Conservation (phyloP, 2,113 vertebrate genomes). For the Scomber japonicus region DNA sequence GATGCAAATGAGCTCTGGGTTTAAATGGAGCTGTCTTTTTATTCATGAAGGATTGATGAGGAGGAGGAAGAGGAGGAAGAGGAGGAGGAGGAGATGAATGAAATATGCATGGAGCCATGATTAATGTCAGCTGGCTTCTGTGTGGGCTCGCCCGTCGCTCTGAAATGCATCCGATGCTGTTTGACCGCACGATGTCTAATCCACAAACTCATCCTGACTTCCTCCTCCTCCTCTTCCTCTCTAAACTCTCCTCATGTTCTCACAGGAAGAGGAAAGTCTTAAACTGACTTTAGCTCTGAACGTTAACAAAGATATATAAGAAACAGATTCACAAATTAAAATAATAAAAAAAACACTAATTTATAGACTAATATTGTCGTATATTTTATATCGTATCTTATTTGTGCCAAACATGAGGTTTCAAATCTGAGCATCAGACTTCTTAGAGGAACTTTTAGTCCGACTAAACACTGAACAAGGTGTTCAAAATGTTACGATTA, state of each 20-base stretch:
- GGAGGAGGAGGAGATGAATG: slow-evolving; percentile 41
- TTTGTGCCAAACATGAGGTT: too few relatives aligned
- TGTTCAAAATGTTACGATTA: too few relatives aligned
- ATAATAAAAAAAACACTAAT: too few relatives aligned
- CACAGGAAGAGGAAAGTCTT: background rate
- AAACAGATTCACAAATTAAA: too few relatives aligned
- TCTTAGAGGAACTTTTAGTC: too few relatives aligned
- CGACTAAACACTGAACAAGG: too few relatives aligned
- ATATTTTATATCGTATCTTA: too few relatives aligned
- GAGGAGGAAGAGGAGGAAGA: background rate
- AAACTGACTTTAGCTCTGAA: too few relatives aligned
- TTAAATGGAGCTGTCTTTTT: slow-evolving; percentile 64
- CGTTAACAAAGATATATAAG: too few relatives aligned
- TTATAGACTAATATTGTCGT: too few relatives aligned
- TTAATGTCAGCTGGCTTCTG: slow-evolving; percentile 29
- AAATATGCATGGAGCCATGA: slow-evolving; percentile 33
- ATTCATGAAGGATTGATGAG: slow-evolving; percentile 75
- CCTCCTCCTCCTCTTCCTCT: too few relatives aligned
- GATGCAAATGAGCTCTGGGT: slow-evolving; percentile 58
- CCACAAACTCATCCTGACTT: background rate
- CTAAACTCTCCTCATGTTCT: background rate
- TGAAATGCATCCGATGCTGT: background rate
- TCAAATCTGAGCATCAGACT: too few relatives aligned
- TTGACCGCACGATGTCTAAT: background rate
- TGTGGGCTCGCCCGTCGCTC: background rate